Conservation (phyloP, 1,140 invertebrate genomes). For the Drosophila dunni region DNA sequence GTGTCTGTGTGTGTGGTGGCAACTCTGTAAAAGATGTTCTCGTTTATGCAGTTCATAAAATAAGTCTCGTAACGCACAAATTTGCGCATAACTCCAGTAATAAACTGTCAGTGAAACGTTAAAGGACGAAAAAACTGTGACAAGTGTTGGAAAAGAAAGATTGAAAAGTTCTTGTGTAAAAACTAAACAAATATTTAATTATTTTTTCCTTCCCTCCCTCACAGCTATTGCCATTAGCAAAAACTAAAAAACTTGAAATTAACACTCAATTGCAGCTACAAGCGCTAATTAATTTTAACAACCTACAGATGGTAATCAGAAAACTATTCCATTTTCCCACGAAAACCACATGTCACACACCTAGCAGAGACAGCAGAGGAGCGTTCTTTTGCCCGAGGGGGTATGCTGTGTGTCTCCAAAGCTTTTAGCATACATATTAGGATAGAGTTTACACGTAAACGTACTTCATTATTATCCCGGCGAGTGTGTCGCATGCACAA, state of each 20-base stretch:
- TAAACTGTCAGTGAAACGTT: no score
- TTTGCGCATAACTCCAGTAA: no score
- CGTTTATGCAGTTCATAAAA: not conserved
- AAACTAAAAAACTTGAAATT: not conserved
- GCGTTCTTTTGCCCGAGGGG: not conserved
- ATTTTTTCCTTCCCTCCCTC: not conserved
- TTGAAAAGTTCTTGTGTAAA: no score
- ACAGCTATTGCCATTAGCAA: conserved; percentile 1
- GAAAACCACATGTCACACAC: not conserved
- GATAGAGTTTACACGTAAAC: conserved; percentile 56
- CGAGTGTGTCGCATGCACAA: conserved; percentile 55
- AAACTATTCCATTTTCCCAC: not conserved
- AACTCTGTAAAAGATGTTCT: conserved; percentile 4
- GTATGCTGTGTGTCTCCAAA: not conserved
- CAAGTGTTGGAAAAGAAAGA: no score
- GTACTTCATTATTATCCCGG: conserved; percentile 55
- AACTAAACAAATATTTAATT: no score
- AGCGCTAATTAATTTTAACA: conserved; percentile 47
- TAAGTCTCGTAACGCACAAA: no score
- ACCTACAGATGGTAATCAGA: conserved; percentile 13
- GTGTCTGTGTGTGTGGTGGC: not conserved
- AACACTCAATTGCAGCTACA: conserved; percentile 18
- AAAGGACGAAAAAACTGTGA: no score
- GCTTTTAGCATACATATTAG: conserved; percentile 59
- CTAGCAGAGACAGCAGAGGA: not conserved